Evolutionary conservation across 2,888 invertebrate genomes (phyloP).

Genomic region (Harpalus rufipes): DNA sequence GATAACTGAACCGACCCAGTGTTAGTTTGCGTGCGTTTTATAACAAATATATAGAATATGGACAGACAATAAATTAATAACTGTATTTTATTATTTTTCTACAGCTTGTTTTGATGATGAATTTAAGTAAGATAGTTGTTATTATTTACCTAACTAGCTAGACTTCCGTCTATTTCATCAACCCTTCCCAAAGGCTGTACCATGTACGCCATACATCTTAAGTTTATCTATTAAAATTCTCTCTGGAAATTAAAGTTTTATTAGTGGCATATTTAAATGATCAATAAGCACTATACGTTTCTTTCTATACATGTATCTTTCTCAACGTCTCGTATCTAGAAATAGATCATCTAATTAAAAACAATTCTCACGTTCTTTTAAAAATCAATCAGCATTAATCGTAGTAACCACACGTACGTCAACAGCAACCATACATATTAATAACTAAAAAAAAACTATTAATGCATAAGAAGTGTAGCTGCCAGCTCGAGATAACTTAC

Average conservation of each 20-base stretch:
- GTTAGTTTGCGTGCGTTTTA: conserved; percentile 35
- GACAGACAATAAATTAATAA: conserved; percentile 49
- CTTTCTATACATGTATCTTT: not conserved
- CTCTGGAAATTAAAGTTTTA: too few species aligned
- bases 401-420: conserved; percentile 9
- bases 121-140: conserved; percentile 13
- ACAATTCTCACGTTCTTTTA: conserved; percentile 33
- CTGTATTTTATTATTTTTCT: conserved; percentile 42
- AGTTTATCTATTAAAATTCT: too few species aligned
- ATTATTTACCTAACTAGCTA: not conserved
- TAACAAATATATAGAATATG: conserved; percentile 43
- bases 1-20: conserved; percentile 25
- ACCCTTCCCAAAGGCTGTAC: too few species aligned
- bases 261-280: too few species aligned
- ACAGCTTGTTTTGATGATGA: conserved; percentile 25
- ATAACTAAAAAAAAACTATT: conserved; percentile 27
- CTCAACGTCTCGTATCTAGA: not conserved
- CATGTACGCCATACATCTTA: too few species aligned
- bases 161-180: not conserved
- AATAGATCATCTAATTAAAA: conserved; percentile 26
- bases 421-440: conserved; percentile 34
- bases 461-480: conserved; percentile 49
- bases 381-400: conserved; percentile 43
- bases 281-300: too few species aligned
- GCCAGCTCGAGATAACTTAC: conserved; percentile 21